phyloP scores from a whole-genome alignment of 35 echinoderm and acorn worm genomes.

The Eucidaris tribuloides region DNA sequence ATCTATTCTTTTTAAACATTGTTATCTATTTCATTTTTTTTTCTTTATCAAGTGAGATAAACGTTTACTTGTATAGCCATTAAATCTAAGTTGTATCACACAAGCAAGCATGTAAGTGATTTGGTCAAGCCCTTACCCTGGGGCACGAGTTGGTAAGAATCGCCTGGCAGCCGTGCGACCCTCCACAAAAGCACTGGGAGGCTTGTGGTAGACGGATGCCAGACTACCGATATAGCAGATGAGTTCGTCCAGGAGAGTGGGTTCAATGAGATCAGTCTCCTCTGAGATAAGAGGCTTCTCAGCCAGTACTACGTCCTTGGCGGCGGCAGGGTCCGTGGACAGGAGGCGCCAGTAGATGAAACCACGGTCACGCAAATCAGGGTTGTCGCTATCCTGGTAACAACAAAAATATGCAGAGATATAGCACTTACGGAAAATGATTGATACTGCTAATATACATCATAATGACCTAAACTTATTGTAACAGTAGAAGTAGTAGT shows the following conservation, averaged over 20 bases:
- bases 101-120: too few relatives aligned
- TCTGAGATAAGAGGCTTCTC: conserved; percentile 99
- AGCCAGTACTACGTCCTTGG: conserved; percentile 95
- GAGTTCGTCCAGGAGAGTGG: conserved; percentile 93
- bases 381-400: conserved; percentile 99
- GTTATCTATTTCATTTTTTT: too few relatives aligned
- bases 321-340: conserved; percentile 93
- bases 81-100: too few relatives aligned
- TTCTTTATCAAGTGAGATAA: too few relatives aligned
- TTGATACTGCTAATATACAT: too few relatives aligned
- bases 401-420: neutral
- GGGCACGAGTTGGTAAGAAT: conserved; percentile 69
- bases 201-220: conserved; percentile 98
- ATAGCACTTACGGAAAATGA: too few relatives aligned
- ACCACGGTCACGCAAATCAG: conserved; percentile 94
- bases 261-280: conserved; percentile 98
- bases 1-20: too few relatives aligned
- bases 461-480: too few relatives aligned
- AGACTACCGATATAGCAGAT: conserved; percentile 99
- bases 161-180: conserved; percentile 65
- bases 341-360: conserved; percentile 99
- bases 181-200: conserved; percentile 96
- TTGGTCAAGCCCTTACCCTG: too few relatives aligned
- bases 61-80: too few relatives aligned
- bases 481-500: too few relatives aligned